phyloP scores from a whole-genome alignment of 2,888 invertebrate genomes.

The Zele albiditarsus region DNA sequence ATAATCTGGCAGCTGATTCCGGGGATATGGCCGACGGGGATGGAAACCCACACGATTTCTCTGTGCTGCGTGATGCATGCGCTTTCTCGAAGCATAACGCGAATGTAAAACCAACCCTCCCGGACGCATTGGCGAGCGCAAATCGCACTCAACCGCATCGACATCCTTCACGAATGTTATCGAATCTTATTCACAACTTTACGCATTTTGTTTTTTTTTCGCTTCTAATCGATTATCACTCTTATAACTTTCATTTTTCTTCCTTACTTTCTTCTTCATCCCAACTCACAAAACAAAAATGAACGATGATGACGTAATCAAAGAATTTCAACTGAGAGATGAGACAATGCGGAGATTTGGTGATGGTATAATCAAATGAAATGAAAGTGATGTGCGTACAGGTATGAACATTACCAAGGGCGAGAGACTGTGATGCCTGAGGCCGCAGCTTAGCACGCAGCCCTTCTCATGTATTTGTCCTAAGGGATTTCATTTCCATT shows the following conservation, averaged over 20 bases:
- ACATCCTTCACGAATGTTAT: neutral
- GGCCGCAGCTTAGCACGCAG: slow-evolving; percentile 47
- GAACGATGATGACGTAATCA: neutral
- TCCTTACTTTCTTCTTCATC: slow-evolving; percentile 6
- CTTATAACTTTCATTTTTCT: slow-evolving; percentile 13
- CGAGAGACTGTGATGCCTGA: slow-evolving; percentile 41
- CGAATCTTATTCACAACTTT: neutral
- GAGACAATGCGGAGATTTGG: slow-evolving; percentile 16
- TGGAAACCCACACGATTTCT: slow-evolving; percentile 69
- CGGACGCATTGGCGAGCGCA: slow-evolving; percentile 41
- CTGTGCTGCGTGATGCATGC: slow-evolving; percentile 36
- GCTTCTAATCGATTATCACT: slow-evolving; percentile 6
- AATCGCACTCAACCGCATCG: slow-evolving; percentile 2
- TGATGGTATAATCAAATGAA: slow-evolving; percentile 58
- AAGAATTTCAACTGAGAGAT: neutral
- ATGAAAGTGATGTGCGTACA: slow-evolving; percentile 46
- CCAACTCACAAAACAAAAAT: neutral
- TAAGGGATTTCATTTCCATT: slow-evolving; percentile 65
- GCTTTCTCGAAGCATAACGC: slow-evolving; percentile 34
- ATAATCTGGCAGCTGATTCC: slow-evolving; percentile 78
- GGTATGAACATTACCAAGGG: slow-evolving; percentile 37
- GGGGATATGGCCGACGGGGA: slow-evolving; percentile 71
- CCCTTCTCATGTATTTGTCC: slow-evolving; percentile 54
- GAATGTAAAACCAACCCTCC: slow-evolving; percentile 63
- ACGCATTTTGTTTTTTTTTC: slow-evolving; percentile 25